Base-by-base conservation (phyloP, 2,888 invertebrate species). In the Eupithecia abbreviata region DNA sequence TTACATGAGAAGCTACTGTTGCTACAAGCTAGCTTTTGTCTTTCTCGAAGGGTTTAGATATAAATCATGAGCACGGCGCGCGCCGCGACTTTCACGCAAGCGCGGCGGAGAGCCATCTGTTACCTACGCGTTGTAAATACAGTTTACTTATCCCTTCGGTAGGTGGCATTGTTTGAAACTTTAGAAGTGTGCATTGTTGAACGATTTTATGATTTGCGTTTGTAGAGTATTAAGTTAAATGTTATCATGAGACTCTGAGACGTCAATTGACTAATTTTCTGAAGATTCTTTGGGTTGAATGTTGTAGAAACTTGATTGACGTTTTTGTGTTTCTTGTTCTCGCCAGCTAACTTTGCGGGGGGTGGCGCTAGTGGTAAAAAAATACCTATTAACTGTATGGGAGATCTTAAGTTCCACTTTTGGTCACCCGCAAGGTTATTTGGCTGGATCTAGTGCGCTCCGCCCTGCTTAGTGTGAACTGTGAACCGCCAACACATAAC, bases 11-110 rank as follows among this genome's bases (percentile, higher is more conserved):
- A 58, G 0, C 58, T 18, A 58, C n/a, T 62, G 18, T 30, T 62
- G 62, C 18, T 30, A 62, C 30, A 62, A 30, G 30, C 18, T 4
- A 42, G 66, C 13, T 66, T 15, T 15, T 15, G 42, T 42, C 4
- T 62, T 62, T 62, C 65, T 15, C 12, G 62, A 15, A 2, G 66
- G 66, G 62, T 62, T 66, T 13, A 66, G 7, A 66, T 15, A 42
- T 66, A 42, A 66, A 66, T 41, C 13, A 7, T 55, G 68, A 71
- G 71, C 68, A 76, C 72, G 82, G 79, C 81, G 85, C 83, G 83
- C 83, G 85, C 77, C 84, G 84, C 85, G 86, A 85, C 81, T 41
- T 18, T 45, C 47, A 41, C 72, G 41, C 73, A 30, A 9, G 30
- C 66, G 72, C 71, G 58, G 75, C 73, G 73, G 62, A 71, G 67